Conservation (phyloP, 2,888 invertebrate species). For the Gymnocheta viridis region DNA sequence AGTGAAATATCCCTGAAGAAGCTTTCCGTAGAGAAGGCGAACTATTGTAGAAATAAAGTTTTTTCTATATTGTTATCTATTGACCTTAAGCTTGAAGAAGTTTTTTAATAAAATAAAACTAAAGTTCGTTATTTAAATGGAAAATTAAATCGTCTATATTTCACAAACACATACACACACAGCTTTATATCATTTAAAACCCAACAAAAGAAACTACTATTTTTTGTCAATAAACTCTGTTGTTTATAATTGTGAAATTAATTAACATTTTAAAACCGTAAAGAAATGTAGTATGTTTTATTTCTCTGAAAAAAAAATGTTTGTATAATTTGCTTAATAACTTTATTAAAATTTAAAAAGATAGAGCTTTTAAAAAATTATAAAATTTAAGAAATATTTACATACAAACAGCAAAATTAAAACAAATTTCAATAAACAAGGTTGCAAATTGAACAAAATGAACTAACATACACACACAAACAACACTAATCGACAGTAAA, state of each 20-base stretch:
- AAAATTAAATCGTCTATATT: too few species aligned
- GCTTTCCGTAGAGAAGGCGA: too few species aligned
- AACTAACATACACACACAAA: not conserved
- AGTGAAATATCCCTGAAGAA: too few species aligned
- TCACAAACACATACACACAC: too few species aligned
- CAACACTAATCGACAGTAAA: not conserved
- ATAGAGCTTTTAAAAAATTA: not conserved
- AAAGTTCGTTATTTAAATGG: too few species aligned
- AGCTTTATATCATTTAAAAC: constrained; percentile 27
- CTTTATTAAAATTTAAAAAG: not conserved
- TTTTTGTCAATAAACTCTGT: not conserved
- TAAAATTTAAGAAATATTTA: not conserved
- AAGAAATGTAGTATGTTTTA: not conserved
- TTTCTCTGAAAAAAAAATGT: not conserved
- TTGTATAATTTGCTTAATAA: constrained; percentile 27
- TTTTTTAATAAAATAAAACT: too few species aligned
- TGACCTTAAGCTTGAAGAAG: too few species aligned
- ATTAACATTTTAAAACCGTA: constrained; percentile 44
- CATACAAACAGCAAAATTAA: not conserved
- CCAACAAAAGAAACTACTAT: not conserved
- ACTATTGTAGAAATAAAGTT: too few species aligned
- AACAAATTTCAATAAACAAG: not conserved
- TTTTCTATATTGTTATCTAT: too few species aligned
- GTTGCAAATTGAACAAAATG: not conserved
- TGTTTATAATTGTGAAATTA: not conserved